Conservation (phyloP, 2,888 invertebrate genomes). For the Lottia gigantea region DNA sequence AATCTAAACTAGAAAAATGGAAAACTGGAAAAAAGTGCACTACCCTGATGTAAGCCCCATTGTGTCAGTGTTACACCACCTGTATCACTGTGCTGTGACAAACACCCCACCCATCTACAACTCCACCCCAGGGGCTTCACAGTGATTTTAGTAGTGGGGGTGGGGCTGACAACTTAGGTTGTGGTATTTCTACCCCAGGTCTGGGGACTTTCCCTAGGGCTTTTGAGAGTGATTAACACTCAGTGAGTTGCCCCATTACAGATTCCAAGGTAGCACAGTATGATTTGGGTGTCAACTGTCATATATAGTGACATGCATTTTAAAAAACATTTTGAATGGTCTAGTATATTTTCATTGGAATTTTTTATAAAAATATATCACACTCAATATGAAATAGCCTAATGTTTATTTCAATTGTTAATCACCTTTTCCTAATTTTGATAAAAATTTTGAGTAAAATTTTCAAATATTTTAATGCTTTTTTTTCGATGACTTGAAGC, state of each 20-base stretch:
- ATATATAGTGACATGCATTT: constrained; percentile 4
- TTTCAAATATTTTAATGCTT: not conserved
- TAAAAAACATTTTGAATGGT: not conserved
- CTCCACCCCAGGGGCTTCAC: constrained; percentile 47
- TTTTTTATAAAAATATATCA: too few species aligned
- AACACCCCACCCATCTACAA: constrained; percentile 42
- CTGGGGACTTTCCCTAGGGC: constrained; percentile 61
- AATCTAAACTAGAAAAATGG: too few species aligned
- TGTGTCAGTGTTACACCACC: constrained; percentile 48
- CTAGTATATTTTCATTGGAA: too few species aligned
- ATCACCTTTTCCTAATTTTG: not conserved
- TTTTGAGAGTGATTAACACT: constrained; percentile 24
- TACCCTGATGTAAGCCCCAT: constrained; percentile 53
- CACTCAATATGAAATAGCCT: not conserved
- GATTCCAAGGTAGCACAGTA: not conserved
- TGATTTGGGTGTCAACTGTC: not conserved
- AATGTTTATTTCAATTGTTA: not conserved
- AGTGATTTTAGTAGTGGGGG: constrained; percentile 29
- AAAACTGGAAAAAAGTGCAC: constrained; percentile 27
- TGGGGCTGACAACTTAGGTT: constrained; percentile 28
- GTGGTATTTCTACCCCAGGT: constrained; percentile 50
- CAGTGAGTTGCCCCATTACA: constrained; percentile 43
- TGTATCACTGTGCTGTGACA: constrained; percentile 58
- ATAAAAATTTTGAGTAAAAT: not conserved
- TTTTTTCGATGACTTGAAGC: not conserved